phyloP scores from a whole-genome alignment of 2,797 vertebrate genomes.

The Petrocephalus sullivani region DNA sequence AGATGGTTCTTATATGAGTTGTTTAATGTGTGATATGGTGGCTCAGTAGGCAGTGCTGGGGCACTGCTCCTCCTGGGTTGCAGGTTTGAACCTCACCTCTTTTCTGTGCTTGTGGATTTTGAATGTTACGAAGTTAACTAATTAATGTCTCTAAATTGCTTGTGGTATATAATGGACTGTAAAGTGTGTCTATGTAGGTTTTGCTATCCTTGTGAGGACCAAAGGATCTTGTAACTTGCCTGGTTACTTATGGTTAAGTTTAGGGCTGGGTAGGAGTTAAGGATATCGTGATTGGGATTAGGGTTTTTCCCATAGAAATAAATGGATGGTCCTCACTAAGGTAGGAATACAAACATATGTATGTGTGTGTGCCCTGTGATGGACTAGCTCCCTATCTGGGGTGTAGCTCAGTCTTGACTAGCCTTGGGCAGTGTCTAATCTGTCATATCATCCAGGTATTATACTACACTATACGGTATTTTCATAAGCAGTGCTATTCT shows the following conservation, averaged over 20 bases:
- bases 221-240: not conserved
- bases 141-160: not conserved
- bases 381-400: not conserved
- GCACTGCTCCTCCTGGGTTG: too few relatives aligned
- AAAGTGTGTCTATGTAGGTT: not conserved
- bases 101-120: not conserved
- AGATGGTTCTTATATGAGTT: not conserved
- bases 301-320: too few relatives aligned
- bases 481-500: not conserved
- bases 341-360: too few relatives aligned
- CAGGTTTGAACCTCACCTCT: not conserved
- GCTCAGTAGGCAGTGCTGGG: too few relatives aligned
- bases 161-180: not conserved
- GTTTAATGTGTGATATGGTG: not conserved
- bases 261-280: not conserved
- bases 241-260: not conserved
- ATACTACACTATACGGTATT: not conserved
- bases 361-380: not conserved
- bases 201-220: not conserved
- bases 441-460: not conserved
- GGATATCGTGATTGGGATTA: too few relatives aligned
- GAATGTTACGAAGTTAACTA: not conserved
- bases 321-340: too few relatives aligned
- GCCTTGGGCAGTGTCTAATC: not conserved
- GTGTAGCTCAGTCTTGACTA: not conserved